These are phyloP conservation scores for Torymus tubicola DNA, from an alignment of 2,888 invertebrate genomes.

Conservation along the genomic window DNA sequence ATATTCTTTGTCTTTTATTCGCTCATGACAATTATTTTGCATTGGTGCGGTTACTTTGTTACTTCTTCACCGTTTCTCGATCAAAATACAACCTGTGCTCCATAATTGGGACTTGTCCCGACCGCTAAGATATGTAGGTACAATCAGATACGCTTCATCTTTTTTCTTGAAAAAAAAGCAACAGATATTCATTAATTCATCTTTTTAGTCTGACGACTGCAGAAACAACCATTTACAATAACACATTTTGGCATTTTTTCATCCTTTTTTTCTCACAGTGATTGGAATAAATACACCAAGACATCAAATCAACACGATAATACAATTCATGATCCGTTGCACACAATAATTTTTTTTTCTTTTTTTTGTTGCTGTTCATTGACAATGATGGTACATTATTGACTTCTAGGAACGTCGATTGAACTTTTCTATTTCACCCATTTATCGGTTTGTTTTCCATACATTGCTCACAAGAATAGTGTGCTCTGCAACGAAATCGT, in stretches of 20 bases:
- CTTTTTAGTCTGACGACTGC: neutral
- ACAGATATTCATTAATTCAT: neutral
- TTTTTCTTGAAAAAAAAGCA: neutral
- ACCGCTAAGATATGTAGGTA: slow-evolving; percentile 34
- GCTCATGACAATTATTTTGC: slow-evolving; percentile 16
- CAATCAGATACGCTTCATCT: neutral
- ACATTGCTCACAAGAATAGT: neutral
- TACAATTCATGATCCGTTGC: slow-evolving; percentile 5
- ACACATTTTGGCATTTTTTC: slow-evolving; percentile 2
- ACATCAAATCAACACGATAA: slow-evolving; percentile 45
- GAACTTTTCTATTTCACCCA: slow-evolving; percentile 2
- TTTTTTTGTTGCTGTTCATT: slow-evolving; percentile 10
- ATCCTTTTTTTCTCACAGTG: slow-evolving; percentile 8
- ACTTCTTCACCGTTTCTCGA: slow-evolving; percentile 3
- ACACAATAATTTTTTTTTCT: neutral
- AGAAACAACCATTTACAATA: slow-evolving; percentile 18
- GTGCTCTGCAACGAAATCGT: neutral
- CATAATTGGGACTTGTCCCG: neutral
- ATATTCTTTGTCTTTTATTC: slow-evolving; percentile 39
- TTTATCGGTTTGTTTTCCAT: neutral
- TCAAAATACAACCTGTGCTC: slow-evolving; percentile 25
- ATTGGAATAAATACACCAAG: slow-evolving; percentile 44
- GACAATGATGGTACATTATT: slow-evolving; percentile 16
- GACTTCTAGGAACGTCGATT: slow-evolving; percentile 25
- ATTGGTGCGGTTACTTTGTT: slow-evolving; percentile 13